A percentile compares a stretch with the other conserved stretches of the same genome.
These are phyloP conservation scores for Tyto alba DNA, from an alignment of 2,113 vertebrate species.

Conservation along the genomic window DNA sequence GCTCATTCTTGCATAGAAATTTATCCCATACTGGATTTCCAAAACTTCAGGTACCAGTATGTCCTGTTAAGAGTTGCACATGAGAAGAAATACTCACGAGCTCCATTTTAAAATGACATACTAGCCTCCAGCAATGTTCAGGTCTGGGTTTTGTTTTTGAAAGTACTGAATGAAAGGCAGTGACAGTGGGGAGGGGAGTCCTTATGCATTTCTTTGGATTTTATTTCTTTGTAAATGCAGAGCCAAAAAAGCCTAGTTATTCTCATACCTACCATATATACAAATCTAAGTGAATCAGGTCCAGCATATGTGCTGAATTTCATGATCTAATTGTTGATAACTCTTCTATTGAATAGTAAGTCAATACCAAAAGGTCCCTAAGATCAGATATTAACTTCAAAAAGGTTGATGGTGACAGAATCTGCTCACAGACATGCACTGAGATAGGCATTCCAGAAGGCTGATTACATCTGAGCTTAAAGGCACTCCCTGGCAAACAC, in stretches of 20 bases:
- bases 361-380: not conserved
- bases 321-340: not conserved
- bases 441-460: not conserved
- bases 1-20: not conserved
- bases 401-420: not conserved
- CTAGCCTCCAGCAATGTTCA: not conserved
- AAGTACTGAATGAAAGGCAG: not conserved
- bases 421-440: not conserved
- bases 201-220: not conserved
- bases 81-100: not conserved
- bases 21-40: not conserved
- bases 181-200: not conserved
- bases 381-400: not conserved
- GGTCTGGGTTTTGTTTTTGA: not conserved
- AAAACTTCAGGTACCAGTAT: not conserved
- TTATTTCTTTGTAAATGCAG: not conserved
- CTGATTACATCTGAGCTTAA: not conserved
- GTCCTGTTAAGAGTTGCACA: not conserved
- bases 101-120: not conserved
- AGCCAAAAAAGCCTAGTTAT: not conserved
- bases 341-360: not conserved
- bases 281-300: not conserved
- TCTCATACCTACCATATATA: not conserved
- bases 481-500: not conserved
- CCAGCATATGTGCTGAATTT: not conserved